Percentiles rank a stretch among this genome's conserved stretches.
These are phyloP conservation scores for Aspidiotus rigidus DNA, from an alignment of 2,888 invertebrate species.

Conservation along the genomic window DNA sequence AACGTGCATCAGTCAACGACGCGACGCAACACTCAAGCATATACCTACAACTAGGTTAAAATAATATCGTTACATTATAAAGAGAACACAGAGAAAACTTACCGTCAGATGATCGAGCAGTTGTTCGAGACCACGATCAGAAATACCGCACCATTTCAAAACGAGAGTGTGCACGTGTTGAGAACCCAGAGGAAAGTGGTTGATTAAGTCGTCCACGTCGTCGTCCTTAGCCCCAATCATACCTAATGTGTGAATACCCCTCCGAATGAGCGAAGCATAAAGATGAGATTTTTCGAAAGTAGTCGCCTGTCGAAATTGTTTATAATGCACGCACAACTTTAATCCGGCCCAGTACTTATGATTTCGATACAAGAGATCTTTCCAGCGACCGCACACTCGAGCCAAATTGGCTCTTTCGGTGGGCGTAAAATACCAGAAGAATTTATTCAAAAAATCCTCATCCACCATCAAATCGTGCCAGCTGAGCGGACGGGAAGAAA, in stretches of 20 bases:
- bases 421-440: slow-evolving; percentile 73
- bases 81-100: not conserved
- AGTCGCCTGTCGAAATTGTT: slow-evolving; percentile 58
- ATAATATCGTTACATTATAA: too few species aligned
- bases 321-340: slow-evolving; percentile 74
- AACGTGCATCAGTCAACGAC: too few species aligned
- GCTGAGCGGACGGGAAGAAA: slow-evolving; percentile 33
- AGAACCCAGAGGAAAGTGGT: slow-evolving; percentile 70
- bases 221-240: slow-evolving; percentile 80
- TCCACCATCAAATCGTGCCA: slow-evolving; percentile 59
- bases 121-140: slow-evolving; percentile 81
- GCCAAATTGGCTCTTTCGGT: slow-evolving; percentile 70
- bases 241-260: slow-evolving; percentile 77
- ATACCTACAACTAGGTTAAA: too few species aligned
- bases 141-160: slow-evolving; percentile 79
- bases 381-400: slow-evolving; percentile 76
- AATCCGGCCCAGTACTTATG: slow-evolving; percentile 82
- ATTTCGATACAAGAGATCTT: slow-evolving; percentile 75
- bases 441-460: slow-evolving; percentile 71
- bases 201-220: slow-evolving; percentile 78
- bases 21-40: too few species aligned
- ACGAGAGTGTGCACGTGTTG: slow-evolving; percentile 74
- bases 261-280: slow-evolving; percentile 69
- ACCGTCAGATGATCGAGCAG: slow-evolving; percentile 81
- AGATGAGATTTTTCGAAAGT: slow-evolving; percentile 47